These are phyloP conservation scores for Vimba vimba DNA, from an alignment of 2,113 vertebrate species.

Conservation along the genomic window DNA sequence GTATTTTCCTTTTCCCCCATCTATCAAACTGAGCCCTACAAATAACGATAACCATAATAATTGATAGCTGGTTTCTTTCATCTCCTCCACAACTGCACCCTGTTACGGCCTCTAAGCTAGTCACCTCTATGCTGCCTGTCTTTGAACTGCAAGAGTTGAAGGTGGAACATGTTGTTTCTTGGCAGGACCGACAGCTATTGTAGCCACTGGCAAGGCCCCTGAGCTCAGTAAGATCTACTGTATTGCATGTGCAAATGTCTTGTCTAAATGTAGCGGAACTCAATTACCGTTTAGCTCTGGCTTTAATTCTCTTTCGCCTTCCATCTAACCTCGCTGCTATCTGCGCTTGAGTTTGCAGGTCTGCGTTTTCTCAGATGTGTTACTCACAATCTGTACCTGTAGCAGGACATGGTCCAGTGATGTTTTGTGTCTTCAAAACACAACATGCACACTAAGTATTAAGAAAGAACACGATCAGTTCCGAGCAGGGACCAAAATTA, in stretches of 20 bases:
- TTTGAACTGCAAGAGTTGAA: slow-evolving; percentile 61
- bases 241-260: slow-evolving; percentile 63
- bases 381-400: background rate
- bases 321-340: slow-evolving; percentile 32
- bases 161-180: slow-evolving; percentile 75
- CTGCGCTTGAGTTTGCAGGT: background rate
- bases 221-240: slow-evolving; percentile 73
- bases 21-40: background rate
- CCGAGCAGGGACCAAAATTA: background rate
- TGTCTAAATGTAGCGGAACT: slow-evolving; percentile 30
- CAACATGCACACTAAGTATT: background rate
- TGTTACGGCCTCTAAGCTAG: slow-evolving; percentile 5
- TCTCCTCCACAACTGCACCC: background rate
- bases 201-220: slow-evolving; percentile 64
- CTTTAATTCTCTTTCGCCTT: background rate
- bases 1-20: background rate
- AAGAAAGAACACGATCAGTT: slow-evolving; percentile 29
- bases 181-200: slow-evolving; percentile 71
- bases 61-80: background rate
- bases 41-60: background rate
- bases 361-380: background rate
- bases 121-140: slow-evolving; percentile 40
- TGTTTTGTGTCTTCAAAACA: background rate
- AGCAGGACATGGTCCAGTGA: background rate
- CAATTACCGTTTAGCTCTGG: background rate